Evolutionary conservation across 2,797 vertebrate genomes (phyloP), one percentile per base, ranked within the genome.

Genomic region (Thalassophryne amazonica): DNA sequence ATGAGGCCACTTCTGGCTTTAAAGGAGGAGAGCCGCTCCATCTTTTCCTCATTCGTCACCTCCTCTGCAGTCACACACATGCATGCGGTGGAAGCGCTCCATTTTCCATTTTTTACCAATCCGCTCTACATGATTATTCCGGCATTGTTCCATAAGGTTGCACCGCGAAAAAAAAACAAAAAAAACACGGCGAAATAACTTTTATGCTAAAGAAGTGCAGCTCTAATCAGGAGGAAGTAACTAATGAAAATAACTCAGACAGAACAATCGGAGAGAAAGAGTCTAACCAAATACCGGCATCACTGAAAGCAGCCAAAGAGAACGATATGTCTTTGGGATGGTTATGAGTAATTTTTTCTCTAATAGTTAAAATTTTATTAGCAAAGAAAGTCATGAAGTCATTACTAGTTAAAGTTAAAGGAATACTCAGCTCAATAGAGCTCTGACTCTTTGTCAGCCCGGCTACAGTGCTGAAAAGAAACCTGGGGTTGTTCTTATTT

Each of bases 81-180:
- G 62, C 4, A 37, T 31, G 13, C 15, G 11, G 54, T 76, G 69
- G 49, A 41, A 79, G 82, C 59, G 15, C 76, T 79, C 60, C 53
- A 42, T 52, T 71, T 69, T 33, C 78, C 77, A n/a, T n/a, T 81
- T 70, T 58, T 86, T 77, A 67, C 56, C 56, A 73, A 78, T 39
- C 60, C 35, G n/a, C 43, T 19, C 43, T 19, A 17, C 10, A 20
- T 48, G 50, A 63, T 69, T 59, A 76, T 64, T 29, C 9, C 35
- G 59, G 53, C 28, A 20, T 41, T 11, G 29, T 25, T 53, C 20
- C 50, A 54, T 40, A 15, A 54, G 16, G 42, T 15, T 7, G 37
- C 24, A 6, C 43, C 21, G 24, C 13, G 8, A 20, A 54, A n/a
- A n/a, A n/a, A n/a, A n/a, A n/a, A n/a, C n/a, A n/a, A n/a, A n/a